Conservation (phyloP, 92 coral and sea anemone species). For the Siderastrea siderea region DNA sequence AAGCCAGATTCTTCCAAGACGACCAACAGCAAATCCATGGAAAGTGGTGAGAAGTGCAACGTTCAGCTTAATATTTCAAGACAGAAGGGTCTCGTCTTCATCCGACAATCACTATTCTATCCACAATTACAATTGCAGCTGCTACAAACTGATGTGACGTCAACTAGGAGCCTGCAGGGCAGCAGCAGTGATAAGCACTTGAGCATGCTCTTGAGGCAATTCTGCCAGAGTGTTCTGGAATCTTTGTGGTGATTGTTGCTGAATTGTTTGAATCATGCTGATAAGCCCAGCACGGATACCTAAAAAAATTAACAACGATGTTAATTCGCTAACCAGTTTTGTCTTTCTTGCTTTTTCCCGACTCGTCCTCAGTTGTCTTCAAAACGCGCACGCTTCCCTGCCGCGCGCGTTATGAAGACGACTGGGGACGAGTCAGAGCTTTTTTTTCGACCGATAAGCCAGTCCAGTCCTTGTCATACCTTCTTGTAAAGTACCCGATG, state of each 20-base stretch:
- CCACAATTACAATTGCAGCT: background rate
- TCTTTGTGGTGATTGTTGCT: conserved; percentile 92
- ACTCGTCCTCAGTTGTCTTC: no score
- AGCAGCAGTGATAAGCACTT: conserved; percentile 77
- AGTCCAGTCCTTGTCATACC: conserved; percentile 46
- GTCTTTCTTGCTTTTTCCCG: no score
- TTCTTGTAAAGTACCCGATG: conserved; percentile 83
- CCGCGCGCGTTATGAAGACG: background rate
- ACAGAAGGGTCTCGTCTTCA: background rate
- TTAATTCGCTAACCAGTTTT: background rate
- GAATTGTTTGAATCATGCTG: conserved; percentile 82
- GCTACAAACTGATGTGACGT: background rate
- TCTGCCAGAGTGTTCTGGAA: conserved; percentile 83
- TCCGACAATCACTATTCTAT: background rate
- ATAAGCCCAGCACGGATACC: conserved; percentile 90
- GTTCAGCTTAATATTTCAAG: background rate
- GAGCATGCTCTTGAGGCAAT: conserved; percentile 90
- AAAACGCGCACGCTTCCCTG: no score
- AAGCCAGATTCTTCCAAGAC: background rate
- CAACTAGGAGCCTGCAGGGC: conserved; percentile 44
- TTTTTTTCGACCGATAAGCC: background rate
- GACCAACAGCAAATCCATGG: background rate
- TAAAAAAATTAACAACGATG: conserved; percentile 3
- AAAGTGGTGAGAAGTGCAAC: background rate
- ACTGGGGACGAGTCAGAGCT: no score